Base-by-base conservation (phyloP, 2,113 vertebrate species). In the Engystomops pustulosus region DNA sequence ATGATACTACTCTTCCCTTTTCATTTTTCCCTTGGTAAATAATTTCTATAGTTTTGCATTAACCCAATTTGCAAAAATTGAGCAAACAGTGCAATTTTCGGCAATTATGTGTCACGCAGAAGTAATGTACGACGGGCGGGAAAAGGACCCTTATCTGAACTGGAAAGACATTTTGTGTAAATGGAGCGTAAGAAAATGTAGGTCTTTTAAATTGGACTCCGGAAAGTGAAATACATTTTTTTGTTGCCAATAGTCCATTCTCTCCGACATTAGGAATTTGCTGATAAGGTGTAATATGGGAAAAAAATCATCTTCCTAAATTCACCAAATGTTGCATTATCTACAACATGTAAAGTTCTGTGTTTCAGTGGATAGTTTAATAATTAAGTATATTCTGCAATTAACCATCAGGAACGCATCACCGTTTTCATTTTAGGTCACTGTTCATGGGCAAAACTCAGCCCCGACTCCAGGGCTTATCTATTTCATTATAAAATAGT, bases 71-170 rank as follows among this genome's bases (percentile, higher is more conserved):
- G 36, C 18, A 88, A 88, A 92, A 89, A 88, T 77, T 89, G 90
- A 92, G 87, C 87, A 90, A 81, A 85, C 71, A 86, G 49, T 79
- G 65, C 84, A 83, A 87, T 89, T 92, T 91, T 90, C 85, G 90
- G 67, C 74, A 89, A 72, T 87, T 81, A 85, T 86, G 18, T 6
- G 84, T 71, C 67, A 82, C 34, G 82, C 67, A 86, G 86, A 85
- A 91, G 81, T 53, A 45, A 91, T 90, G 86, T 36, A 60, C 84
- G 30, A 80, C 82, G 84, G 70, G 62, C 51, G n/a, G 75, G 60
- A 88, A 83, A 41, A n/a, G 41, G 75, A 38, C 53, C 75, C 75
- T 78, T 78, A 78, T 78, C 75, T 78, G 34, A 38, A 23, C 51
- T 47, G 88, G 87, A 90, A 76, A 90, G n/a, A 9, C 67, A 71